A percentile compares a stretch with the other conserved stretches of the same genome.
Evolutionary conservation across 1,140 invertebrate species (phyloP).

Genomic region (Drosophila pectinifera): DNA sequence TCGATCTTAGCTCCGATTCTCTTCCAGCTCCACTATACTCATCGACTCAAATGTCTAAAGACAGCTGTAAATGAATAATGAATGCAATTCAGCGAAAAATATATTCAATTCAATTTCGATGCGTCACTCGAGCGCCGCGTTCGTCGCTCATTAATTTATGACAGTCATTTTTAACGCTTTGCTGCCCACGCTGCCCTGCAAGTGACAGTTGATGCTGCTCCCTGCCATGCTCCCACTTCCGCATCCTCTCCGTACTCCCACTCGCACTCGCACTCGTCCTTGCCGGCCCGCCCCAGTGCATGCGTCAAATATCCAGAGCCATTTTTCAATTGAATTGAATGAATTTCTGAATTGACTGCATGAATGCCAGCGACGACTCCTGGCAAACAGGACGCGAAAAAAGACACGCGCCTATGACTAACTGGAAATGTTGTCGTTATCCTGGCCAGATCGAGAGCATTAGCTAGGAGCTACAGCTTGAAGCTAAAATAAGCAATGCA

Average conservation of each 20-base stretch:
- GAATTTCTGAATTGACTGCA: constrained; percentile 71
- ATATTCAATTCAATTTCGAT: constrained; percentile 78
- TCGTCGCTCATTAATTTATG: constrained; percentile 78
- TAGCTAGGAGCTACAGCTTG: background rate
- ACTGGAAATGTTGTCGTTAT: constrained; percentile 1
- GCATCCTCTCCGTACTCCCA: background rate
- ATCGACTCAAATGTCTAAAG: constrained; percentile 15
- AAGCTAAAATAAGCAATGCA: too few relatives aligned
- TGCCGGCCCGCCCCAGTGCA: constrained; percentile 26
- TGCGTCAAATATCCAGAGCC: constrained; percentile 73
- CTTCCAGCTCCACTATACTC: background rate
- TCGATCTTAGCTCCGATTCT: too few relatives aligned
- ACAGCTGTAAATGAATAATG: constrained; percentile 80
- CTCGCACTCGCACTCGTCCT: background rate
- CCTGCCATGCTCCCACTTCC: constrained; percentile 5
- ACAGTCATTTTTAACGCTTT: constrained; percentile 81
- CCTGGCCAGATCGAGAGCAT: background rate
- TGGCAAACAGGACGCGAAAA: constrained; percentile 31
- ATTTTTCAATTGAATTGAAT: constrained; percentile 82
- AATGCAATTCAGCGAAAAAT: constrained; percentile 78
- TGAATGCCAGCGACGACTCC: constrained; percentile 35
- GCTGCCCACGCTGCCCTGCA: constrained; percentile 64
- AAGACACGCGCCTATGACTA: constrained; percentile 18
- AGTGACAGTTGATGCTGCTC: constrained; percentile 68
- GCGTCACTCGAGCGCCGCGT: constrained; percentile 61